Percentiles rank a stretch among this genome's conserved stretches.
Conservation (phyloP, 2,888 invertebrate genomes). For the Dicroscelio sp. region DNA sequence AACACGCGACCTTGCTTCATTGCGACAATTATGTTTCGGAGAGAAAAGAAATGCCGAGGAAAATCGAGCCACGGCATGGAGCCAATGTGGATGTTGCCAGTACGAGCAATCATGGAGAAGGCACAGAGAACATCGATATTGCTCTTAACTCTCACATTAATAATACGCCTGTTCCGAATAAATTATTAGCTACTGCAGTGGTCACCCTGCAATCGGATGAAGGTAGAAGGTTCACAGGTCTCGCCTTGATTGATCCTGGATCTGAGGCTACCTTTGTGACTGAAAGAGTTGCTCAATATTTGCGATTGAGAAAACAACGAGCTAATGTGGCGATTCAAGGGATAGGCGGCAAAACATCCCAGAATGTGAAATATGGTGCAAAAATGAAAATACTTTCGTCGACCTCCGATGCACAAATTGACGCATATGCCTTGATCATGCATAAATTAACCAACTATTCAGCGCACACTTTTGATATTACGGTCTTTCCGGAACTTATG, state of each 20-base stretch:
- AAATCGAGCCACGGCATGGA: no score
- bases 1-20: background rate
- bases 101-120: no score
- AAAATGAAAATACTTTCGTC: background rate
- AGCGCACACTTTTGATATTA: no score
- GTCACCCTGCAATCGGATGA: background rate
- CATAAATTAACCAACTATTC: background rate
- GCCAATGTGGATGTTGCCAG: no score
- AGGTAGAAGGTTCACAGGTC: background rate
- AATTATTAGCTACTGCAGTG: background rate
- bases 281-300: background rate
- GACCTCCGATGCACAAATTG: background rate
- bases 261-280: constrained; percentile 16
- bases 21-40: background rate
- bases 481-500: background rate
- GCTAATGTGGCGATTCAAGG: background rate
- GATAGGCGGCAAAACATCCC: background rate
- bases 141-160: background rate
- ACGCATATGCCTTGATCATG: background rate
- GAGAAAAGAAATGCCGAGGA: no score
- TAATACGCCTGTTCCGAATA: background rate
- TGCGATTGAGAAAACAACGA: background rate
- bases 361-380: background rate
- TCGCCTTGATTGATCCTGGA: constrained; percentile 3
- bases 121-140: background rate